A percentile compares a stretch with the other conserved stretches of the same genome.
Evolutionary conservation across 2,888 invertebrate species (phyloP).

Genomic region (Periphyllus acericola): DNA sequence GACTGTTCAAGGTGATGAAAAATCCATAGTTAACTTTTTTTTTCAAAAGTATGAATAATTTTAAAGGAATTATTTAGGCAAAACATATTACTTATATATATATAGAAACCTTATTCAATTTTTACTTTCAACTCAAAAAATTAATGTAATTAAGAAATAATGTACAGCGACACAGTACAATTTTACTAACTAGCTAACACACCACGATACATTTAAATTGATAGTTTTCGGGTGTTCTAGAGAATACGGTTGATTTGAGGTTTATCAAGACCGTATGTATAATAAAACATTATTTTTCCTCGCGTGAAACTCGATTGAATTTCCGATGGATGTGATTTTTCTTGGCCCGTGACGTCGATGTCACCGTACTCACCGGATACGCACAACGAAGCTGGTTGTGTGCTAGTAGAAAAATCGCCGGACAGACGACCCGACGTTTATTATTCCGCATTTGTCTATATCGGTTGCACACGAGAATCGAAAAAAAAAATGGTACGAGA

Average conservation of each 20-base stretch:
- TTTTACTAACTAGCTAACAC: neutral
- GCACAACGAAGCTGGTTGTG: conserved; percentile 1
- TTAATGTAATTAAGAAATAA: neutral
- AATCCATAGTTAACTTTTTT: neutral
- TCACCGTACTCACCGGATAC: neutral
- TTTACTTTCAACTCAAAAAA: neutral
- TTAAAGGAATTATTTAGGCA: too few relatives aligned
- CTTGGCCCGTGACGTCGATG: neutral
- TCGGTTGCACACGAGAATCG: conserved; percentile 42
- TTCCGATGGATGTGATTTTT: conserved; percentile 48
- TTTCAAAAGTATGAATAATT: too few relatives aligned
- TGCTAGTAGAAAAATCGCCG: conserved; percentile 37
- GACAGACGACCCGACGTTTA: conserved; percentile 32
- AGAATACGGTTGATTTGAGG: neutral
- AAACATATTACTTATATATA: neutral
- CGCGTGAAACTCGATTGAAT: conserved; percentile 26
- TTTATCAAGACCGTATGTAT: neutral
- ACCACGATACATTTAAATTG: neutral
- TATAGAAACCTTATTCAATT: neutral
- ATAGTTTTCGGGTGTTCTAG: conserved; percentile 5
- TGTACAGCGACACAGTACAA: neutral
- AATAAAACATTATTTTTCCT: conserved; percentile 44
- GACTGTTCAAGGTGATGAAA: conserved; percentile 6
- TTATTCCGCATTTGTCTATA: conserved; percentile 58
- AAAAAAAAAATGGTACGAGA: conserved; percentile 24